Evolutionary conservation across 2,797 vertebrate species (phyloP).

Genomic region (Brachyrhaphis roseni): DNA sequence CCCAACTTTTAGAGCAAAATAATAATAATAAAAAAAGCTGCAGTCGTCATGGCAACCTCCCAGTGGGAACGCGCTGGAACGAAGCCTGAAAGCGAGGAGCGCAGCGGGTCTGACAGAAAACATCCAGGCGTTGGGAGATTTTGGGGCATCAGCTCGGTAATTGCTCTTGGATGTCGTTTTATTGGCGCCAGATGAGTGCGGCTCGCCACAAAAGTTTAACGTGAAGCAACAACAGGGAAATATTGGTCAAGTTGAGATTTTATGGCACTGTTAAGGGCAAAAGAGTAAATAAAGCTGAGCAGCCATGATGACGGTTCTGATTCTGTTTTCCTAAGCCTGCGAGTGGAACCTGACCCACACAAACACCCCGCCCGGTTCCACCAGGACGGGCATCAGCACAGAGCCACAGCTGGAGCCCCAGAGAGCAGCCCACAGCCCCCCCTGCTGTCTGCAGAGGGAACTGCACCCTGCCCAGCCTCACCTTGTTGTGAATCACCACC

Average conservation of each 20-base stretch:
- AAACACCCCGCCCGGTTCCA: slow-evolving; percentile 28
- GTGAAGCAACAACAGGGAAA: slow-evolving; percentile 44
- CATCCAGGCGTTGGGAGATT: slow-evolving; percentile 27
- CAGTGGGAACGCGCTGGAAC: slow-evolving; percentile 54
- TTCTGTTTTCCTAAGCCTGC: slow-evolving; percentile 50
- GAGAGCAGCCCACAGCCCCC: slow-evolving; percentile 49
- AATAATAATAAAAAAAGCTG: slow-evolving; percentile 29
- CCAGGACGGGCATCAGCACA: slow-evolving; percentile 13
- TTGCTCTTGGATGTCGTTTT: slow-evolving; percentile 34
- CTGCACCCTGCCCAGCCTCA: slow-evolving; percentile 57
- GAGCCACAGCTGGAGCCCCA: slow-evolving; percentile 32
- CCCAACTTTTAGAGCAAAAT: slow-evolving; percentile 31
- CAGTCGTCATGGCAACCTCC: slow-evolving; percentile 73
- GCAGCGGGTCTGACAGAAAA: slow-evolving; percentile 42
- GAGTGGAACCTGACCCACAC: slow-evolving; percentile 26
- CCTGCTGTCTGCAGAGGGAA: slow-evolving; percentile 43
- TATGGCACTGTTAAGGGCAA: slow-evolving; percentile 35
- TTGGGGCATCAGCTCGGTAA: slow-evolving; percentile 2
- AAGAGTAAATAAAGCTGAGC: slow-evolving; percentile 45
- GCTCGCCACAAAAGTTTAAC: slow-evolving; percentile 48
- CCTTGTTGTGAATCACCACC: slow-evolving; percentile 97
- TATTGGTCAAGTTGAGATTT: slow-evolving; percentile 36
- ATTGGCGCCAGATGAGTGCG: slow-evolving; percentile 45
- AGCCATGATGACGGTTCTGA: slow-evolving; percentile 42
- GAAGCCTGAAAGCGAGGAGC: slow-evolving; percentile 20